Conservation (phyloP, 35 echinoderm and acorn worm genomes). For the Ophioderma brevispina region DNA sequence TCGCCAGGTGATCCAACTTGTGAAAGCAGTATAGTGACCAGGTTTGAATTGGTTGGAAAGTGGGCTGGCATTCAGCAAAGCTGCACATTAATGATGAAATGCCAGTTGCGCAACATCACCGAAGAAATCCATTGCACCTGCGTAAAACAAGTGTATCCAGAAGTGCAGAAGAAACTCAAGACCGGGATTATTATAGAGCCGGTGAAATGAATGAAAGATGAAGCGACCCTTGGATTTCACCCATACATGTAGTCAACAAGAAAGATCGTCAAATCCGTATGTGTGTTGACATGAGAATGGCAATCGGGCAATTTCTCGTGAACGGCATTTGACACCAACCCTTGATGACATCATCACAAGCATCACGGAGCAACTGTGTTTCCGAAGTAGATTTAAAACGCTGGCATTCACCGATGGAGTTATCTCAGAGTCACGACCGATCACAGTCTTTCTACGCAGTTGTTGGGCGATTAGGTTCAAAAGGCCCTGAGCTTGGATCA, state of each 20-base stretch:
- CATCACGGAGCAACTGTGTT: slow-evolving; percentile 51
- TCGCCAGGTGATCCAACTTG: not conserved
- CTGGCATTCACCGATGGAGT: slow-evolving; percentile 44
- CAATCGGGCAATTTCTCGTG: slow-evolving; percentile 49
- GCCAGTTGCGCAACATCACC: slow-evolving; percentile 57
- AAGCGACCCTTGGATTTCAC: slow-evolving; percentile 42
- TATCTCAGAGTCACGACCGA: slow-evolving; percentile 12
- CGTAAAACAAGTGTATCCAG: slow-evolving; percentile 51
- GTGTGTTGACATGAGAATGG: slow-evolving; percentile 56
- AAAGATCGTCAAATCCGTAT: slow-evolving; percentile 23
- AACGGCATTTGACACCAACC: slow-evolving; percentile 66
- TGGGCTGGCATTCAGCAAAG: slow-evolving; percentile 36
- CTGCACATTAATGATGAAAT: slow-evolving; percentile 31
- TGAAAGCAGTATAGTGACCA: slow-evolving; percentile 11
- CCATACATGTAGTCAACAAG: slow-evolving; percentile 31
- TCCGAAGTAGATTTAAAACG: slow-evolving; percentile 56
- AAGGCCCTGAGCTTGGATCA: slow-evolving; percentile 38
- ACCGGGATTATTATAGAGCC: slow-evolving; percentile 45
- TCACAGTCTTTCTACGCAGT: slow-evolving; percentile 56
- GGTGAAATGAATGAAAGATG: too few species aligned
- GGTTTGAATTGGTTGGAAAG: slow-evolving; percentile 59
- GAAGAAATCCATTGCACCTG: slow-evolving; percentile 63
- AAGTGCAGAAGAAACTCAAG: slow-evolving; percentile 25
- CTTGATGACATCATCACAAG: slow-evolving; percentile 62
- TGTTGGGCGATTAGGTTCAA: slow-evolving; percentile 53